phyloP scores from a whole-genome alignment of 1,140 invertebrate species.

The Proctacanthus coquilletti region DNA sequence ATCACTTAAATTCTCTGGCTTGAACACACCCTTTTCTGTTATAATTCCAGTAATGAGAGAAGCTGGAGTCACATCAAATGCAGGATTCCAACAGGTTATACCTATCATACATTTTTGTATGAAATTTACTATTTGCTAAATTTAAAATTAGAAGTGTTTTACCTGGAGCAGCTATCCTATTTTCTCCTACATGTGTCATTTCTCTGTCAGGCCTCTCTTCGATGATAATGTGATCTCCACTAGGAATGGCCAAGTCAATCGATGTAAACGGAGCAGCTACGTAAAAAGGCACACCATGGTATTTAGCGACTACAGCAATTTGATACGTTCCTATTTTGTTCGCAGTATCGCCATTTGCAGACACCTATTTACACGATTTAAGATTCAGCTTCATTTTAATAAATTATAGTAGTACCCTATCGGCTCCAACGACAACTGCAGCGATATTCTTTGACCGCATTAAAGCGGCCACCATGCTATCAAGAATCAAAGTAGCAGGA shows the following conservation, averaged over 20 bases:
- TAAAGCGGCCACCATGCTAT: constrained; percentile 84
- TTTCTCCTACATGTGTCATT: constrained; percentile 74
- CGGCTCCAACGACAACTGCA: constrained; percentile 76
- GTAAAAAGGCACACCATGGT: constrained; percentile 90
- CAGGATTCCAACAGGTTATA: constrained; percentile 94
- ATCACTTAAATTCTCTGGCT: constrained; percentile 32
- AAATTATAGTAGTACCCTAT: constrained; percentile 45
- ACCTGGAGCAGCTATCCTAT: constrained; percentile 72
- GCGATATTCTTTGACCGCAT: constrained; percentile 67
- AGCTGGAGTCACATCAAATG: constrained; percentile 97
- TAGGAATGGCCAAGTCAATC: constrained; percentile 67
- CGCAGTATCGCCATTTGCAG: constrained; percentile 92
- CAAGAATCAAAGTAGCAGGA: constrained; percentile 83
- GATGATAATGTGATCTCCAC: constrained; percentile 77
- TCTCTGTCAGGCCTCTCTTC: constrained; percentile 84
- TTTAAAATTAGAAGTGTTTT: constrained; percentile 5
- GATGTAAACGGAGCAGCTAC: constrained; percentile 87
- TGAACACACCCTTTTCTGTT: constrained; percentile 81
- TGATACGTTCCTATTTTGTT: constrained; percentile 99
- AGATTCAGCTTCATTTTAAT: constrained; percentile 2
- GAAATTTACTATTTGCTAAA: constrained; percentile 6
- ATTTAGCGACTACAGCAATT: constrained; percentile 81
- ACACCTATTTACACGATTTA: constrained; percentile 37
- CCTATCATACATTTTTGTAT: constrained; percentile 33
- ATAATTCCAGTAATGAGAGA: constrained; percentile 87